phyloP scores from a whole-genome alignment of 2,113 vertebrate species.

The Podarcis muralis region DNA sequence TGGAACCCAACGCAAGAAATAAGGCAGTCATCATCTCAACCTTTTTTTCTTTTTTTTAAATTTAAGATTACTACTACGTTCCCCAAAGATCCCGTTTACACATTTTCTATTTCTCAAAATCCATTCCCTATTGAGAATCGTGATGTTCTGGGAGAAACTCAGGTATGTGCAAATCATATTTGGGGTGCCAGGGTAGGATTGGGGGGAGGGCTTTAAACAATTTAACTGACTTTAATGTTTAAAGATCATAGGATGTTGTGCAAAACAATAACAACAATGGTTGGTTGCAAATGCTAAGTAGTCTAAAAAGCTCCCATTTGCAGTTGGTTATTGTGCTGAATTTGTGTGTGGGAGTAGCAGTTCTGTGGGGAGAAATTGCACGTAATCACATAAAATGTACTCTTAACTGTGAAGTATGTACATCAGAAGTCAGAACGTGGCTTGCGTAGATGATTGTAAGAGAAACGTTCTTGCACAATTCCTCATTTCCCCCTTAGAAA shows the following conservation, averaged over 20 bases:
- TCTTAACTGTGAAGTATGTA: background rate
- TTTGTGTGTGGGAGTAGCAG: background rate
- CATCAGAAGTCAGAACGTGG: background rate
- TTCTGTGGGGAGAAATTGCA: background rate
- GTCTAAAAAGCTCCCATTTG: background rate
- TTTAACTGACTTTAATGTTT: background rate
- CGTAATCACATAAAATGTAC: background rate
- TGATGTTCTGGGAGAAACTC: slow-evolving; percentile 93
- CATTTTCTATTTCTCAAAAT: slow-evolving; percentile 90
- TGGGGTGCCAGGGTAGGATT: fast-evolving
- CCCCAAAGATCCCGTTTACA: slow-evolving; percentile 97
- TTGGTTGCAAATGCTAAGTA: background rate
- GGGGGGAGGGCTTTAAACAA: background rate
- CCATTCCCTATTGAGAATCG: slow-evolving; percentile 97
- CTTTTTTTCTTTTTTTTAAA: background rate
- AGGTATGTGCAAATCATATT: slow-evolving; percentile 76
- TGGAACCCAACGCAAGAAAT: too few relatives aligned
- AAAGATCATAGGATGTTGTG: background rate
- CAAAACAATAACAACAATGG: background rate
- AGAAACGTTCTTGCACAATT: background rate
- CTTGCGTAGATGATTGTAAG: background rate
- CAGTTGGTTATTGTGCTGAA: background rate
- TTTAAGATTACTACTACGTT: slow-evolving; percentile 96
- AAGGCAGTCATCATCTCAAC: background rate
- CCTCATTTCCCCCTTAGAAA: background rate